Conservation (phyloP, 2,113 vertebrate species). For the Haliaeetus leucogaster region DNA sequence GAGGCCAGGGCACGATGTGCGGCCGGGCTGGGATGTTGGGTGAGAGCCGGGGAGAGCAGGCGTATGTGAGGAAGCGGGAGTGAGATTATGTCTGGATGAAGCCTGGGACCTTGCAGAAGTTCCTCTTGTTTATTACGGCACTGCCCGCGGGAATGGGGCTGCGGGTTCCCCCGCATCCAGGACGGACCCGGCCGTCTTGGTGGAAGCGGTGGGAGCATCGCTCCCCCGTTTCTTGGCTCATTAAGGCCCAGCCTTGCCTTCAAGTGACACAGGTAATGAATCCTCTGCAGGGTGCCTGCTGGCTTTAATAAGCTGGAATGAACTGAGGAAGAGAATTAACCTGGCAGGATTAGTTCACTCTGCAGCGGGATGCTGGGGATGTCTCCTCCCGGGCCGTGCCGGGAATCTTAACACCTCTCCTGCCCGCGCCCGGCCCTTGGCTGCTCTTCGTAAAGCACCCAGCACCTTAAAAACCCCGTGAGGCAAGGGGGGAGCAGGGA, state of each 20-base stretch:
- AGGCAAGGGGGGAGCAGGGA: not conserved
- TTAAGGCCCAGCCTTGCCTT: constrained; percentile 57
- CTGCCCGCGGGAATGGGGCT: not conserved
- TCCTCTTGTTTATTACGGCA: not conserved
- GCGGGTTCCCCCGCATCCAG: not conserved
- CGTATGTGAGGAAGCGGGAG: not conserved
- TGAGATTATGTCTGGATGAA: not conserved
- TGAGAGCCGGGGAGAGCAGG: not conserved
- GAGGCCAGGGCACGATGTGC: not conserved
- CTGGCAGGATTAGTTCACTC: constrained; percentile 66
- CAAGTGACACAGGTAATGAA: constrained; percentile 69
- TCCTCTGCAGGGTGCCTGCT: constrained; percentile 61
- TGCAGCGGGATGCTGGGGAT: constrained; percentile 47
- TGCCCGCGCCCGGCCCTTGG: not conserved
- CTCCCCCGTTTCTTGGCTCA: not conserved
- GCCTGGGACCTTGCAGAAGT: not conserved
- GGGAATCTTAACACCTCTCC: constrained; percentile 59
- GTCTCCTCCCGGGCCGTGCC: not conserved
- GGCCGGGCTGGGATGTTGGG: not conserved
- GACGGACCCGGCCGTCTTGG: not conserved
- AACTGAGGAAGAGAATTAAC: constrained; percentile 69
- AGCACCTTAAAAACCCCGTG: not conserved
- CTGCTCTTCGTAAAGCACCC: not conserved
- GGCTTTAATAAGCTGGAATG: constrained; percentile 71
- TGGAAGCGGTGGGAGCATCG: not conserved